Evolutionary conservation across 2,797 vertebrate species (phyloP).

Genomic region (Bradypus variegatus): DNA sequence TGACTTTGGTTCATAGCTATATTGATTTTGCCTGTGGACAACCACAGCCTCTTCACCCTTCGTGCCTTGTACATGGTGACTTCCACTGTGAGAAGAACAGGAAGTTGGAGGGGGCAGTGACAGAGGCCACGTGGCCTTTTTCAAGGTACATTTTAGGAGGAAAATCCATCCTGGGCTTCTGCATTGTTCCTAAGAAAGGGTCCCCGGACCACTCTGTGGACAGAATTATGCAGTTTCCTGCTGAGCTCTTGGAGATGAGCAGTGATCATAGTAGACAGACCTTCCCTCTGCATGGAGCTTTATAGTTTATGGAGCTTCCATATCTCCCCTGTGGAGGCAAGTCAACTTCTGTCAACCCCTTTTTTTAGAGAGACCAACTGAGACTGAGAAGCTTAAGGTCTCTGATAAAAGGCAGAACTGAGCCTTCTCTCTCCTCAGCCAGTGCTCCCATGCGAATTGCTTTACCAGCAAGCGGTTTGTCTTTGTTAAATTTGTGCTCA

Average conservation of each 20-base stretch:
- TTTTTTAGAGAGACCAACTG: neutral
- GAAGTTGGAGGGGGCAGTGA: neutral
- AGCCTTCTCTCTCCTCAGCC: neutral
- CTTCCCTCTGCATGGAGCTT: neutral
- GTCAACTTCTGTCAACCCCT: neutral
- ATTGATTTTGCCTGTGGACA: neutral
- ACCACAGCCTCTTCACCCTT: neutral
- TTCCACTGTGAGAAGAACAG: neutral
- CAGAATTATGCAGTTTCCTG: neutral
- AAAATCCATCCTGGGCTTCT: neutral
- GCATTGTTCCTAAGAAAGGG: neutral
- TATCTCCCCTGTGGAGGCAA: neutral
- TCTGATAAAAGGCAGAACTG: neutral
- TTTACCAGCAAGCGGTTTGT: neutral
- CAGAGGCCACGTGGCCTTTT: neutral
- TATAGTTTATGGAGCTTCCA: neutral
- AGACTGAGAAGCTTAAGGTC: neutral
- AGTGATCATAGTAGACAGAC: neutral
- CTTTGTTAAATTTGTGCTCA: neutral
- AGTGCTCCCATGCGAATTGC: neutral
- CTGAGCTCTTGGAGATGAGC: neutral
- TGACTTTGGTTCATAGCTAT: neutral
- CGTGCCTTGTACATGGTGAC: fast-evolving
- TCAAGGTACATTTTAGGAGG: neutral
- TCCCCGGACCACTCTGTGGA: neutral